phyloP scores from a whole-genome alignment of 2,888 invertebrate species.

The Omphaloscelis lunosa region DNA sequence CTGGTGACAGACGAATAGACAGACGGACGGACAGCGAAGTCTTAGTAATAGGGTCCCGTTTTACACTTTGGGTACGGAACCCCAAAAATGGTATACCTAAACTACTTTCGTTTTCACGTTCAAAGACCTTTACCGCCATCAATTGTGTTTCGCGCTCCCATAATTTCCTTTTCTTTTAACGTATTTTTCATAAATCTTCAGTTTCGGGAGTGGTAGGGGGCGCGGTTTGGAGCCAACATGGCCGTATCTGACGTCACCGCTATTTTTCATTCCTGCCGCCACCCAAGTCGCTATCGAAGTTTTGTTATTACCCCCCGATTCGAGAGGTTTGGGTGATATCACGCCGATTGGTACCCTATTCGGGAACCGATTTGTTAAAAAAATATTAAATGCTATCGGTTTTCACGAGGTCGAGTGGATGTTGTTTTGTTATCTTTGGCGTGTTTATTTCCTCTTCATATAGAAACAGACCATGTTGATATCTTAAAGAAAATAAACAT shows the following conservation, averaged over 20 bases:
- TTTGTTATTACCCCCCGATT: constrained; percentile 46
- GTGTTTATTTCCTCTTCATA: background rate
- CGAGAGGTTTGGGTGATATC: constrained; percentile 38
- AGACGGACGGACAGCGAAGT: too few relatives aligned
- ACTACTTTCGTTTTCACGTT: constrained; percentile 7
- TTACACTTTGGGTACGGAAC: too few relatives aligned
- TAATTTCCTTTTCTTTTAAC: constrained; percentile 22
- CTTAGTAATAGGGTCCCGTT: too few relatives aligned
- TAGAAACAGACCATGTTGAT: too few relatives aligned
- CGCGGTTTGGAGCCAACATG: constrained; percentile 56
- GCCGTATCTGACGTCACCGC: constrained; percentile 57
- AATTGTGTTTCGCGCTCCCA: constrained; percentile 5
- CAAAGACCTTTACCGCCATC: constrained; percentile 5
- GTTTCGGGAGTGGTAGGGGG: constrained; percentile 47
- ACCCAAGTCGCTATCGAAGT: constrained; percentile 58
- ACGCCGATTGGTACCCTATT: constrained; percentile 26
- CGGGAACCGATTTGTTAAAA: constrained; percentile 40
- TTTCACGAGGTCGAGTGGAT: background rate
- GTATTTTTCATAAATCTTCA: constrained; percentile 51
- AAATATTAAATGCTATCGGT: constrained; percentile 27
- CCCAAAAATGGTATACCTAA: background rate
- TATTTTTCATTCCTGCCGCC: constrained; percentile 64
- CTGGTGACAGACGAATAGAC: too few relatives aligned
- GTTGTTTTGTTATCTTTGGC: constrained; percentile 8
- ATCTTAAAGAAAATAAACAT: background rate